These are phyloP conservation scores for Schizotus pectinicornis DNA, from an alignment of 2,888 invertebrate genomes.

Conservation along the genomic window DNA sequence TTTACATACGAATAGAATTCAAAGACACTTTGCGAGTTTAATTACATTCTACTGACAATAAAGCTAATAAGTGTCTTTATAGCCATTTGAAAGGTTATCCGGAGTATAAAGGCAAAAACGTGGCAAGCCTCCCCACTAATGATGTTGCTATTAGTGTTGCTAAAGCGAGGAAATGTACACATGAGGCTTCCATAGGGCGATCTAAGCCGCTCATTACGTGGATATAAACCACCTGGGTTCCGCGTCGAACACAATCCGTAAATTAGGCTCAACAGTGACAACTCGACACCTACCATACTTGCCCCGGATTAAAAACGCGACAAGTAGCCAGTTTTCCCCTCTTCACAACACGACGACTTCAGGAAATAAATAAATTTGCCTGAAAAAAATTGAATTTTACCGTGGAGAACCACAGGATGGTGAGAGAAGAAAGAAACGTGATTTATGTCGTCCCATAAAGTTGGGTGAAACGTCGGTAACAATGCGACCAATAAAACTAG, in stretches of 20 bases:
- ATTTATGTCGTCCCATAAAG: conserved; percentile 16
- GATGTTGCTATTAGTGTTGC: no score
- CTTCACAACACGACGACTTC: neutral
- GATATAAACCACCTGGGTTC: conserved; percentile 52
- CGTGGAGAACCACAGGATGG: neutral
- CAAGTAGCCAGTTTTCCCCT: conserved; percentile 3
- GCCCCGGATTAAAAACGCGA: conserved; percentile 1
- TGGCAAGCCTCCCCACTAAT: no score
- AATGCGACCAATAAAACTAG: conserved; percentile 39
- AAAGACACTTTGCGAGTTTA: no score
- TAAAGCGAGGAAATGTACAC: conserved; percentile 1
- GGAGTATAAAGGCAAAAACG: no score
- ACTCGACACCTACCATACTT: conserved; percentile 15
- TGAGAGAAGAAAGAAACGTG: neutral
- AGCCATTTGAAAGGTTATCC: no score
- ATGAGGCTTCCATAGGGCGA: conserved; percentile 22
- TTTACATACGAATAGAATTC: no score
- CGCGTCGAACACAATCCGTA: conserved; percentile 26
- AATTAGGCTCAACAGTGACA: conserved; percentile 27
- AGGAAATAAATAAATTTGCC: neutral
- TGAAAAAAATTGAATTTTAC: neutral
- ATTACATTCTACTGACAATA: no score
- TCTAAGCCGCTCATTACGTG: conserved; percentile 50
- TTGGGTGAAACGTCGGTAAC: conserved; percentile 19
- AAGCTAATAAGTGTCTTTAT: no score